Conservation (phyloP, 92 coral and sea anemone genomes). For the Phenganax stokvisi region DNA sequence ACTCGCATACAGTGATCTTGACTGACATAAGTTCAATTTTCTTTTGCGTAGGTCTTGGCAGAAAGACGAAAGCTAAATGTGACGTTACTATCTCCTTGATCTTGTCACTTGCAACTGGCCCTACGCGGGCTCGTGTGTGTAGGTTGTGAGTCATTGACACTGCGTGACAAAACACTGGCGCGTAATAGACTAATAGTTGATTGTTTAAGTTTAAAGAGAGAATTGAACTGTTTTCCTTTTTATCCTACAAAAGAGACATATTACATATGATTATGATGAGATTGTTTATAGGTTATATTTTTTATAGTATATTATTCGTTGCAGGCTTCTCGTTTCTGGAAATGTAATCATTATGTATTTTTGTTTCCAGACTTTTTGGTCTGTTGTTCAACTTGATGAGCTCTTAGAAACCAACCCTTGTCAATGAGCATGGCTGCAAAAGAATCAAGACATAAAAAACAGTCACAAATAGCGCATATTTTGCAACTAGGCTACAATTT, state of each 20-base stretch:
- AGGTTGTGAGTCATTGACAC: background rate
- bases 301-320: background rate
- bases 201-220: background rate
- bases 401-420: too few species aligned
- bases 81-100: slow-evolving; percentile 27
- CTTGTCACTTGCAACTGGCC: too few species aligned
- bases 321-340: background rate
- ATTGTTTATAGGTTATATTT: background rate
- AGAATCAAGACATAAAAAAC: background rate
- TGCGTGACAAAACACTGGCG: background rate
- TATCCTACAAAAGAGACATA: background rate
- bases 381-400: too few species aligned
- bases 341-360: background rate
- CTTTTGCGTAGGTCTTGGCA: slow-evolving; percentile 14
- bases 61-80: slow-evolving; percentile 13
- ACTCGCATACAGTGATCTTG: background rate
- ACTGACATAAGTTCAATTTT: background rate
- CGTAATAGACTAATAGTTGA: too few species aligned
- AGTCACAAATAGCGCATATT: background rate
- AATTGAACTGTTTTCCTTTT: background rate
- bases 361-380: too few species aligned
- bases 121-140: background rate
- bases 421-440: too few species aligned
- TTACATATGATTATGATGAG: background rate
- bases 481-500: too few species aligned